Conservation (phyloP, 2,797 vertebrate genomes). For the Cyclura pinguis region DNA sequence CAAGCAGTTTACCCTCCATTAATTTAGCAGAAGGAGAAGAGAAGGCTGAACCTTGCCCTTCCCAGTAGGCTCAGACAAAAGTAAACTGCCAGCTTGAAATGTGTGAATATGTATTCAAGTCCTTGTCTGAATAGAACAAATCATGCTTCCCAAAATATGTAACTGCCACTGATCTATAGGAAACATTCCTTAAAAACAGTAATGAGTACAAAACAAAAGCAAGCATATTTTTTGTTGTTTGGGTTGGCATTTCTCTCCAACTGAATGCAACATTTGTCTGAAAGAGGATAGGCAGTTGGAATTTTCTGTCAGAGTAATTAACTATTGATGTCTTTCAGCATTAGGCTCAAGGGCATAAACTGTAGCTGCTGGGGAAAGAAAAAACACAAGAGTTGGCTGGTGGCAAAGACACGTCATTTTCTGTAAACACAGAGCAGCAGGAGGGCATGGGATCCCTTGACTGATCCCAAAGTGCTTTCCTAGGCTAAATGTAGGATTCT, state of each 20-base stretch:
- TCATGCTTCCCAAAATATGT: constrained; percentile 36
- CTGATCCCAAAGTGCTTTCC: constrained; percentile 54
- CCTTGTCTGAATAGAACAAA: neutral
- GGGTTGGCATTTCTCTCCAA: constrained; percentile 42
- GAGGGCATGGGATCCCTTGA: constrained; percentile 49
- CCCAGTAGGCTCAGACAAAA: too few species aligned
- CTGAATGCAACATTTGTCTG: constrained; percentile 37
- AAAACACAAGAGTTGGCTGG: constrained; percentile 61
- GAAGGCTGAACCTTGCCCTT: too few species aligned
- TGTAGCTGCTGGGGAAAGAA: constrained; percentile 63
- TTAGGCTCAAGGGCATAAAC: constrained; percentile 67
- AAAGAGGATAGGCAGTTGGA: constrained; percentile 63
- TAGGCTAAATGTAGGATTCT: constrained; percentile 67
- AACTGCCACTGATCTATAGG: neutral
- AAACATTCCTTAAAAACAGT: constrained; percentile 26
- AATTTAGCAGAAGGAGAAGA: too few species aligned
- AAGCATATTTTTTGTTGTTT: neutral
- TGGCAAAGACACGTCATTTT: constrained; percentile 72
- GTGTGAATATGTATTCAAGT: neutral
- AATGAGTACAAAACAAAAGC: neutral
- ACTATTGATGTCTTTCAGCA: constrained; percentile 68
- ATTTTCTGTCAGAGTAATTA: constrained; percentile 78
- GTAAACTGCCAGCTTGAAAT: too few species aligned
- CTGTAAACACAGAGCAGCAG: constrained; percentile 44
- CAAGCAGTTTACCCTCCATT: too few species aligned